Evolutionary conservation across 1,140 invertebrate species (phyloP), one percentile per base, ranked within the genome.

Genomic region (Macrocentrus cingulum): DNA sequence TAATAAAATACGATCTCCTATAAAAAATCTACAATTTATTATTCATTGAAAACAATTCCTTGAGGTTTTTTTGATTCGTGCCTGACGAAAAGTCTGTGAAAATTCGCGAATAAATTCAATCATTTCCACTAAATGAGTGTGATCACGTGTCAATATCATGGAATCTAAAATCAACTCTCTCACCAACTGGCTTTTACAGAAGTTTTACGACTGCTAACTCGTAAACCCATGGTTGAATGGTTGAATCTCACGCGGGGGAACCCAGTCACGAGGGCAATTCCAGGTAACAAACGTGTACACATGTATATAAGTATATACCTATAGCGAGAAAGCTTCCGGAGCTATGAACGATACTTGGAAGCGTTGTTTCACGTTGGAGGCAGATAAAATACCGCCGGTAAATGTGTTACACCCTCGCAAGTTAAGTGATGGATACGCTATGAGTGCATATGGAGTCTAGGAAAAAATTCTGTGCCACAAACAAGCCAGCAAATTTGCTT

Each of bases 201-300:
- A 23, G n/a, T 48, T 23, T 48, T 48, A 23, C 45, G 19, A 48
- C 13, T 11, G 8, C 2, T 16, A 22, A n/a, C 19, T 48, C 45
- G 45, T 48, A 48, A 48, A 48, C 5, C 20, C 19, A 25, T 2
- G 11, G 6, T 11, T 23, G 45, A 48, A 48, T 48, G 45, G 45
- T 16, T 25, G 16, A 3, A n/a, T n/a, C 45, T 48, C 45, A 48
- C 45, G 45, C 45, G 45, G 20, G 9, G 36, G 36, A 39, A 39
- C 8, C 36, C 36, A 39, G 36, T 11, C 36, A 39, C 36, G 36
- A 39, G 4, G 36, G 36, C 36, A 39, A 39, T 39, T 39, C 36
- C 15, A 11, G 36, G 36, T 39, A 39, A 39, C 36, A 39, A 39
- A 39, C 36, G 36, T 39, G 8, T 39, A 39, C 13, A 39, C 36